phyloP scores from a whole-genome alignment of 2,888 invertebrate genomes.

The Phalera bucephala region DNA sequence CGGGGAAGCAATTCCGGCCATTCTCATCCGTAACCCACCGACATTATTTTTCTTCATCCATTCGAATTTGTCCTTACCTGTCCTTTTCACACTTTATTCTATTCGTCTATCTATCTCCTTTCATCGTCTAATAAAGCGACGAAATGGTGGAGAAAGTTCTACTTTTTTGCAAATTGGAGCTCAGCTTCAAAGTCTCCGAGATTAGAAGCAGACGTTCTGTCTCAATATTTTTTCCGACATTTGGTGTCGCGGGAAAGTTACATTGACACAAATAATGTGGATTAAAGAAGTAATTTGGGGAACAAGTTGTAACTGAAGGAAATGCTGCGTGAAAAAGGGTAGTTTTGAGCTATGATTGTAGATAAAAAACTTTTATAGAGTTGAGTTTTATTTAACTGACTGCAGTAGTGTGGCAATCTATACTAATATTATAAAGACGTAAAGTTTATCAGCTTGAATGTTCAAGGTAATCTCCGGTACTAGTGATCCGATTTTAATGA shows the following conservation, averaged over 20 bases:
- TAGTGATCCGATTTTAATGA: no score
- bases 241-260: slow-evolving; percentile 4
- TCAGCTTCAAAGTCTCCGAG: slow-evolving; percentile 36
- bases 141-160: slow-evolving; percentile 46
- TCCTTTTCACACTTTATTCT: slow-evolving; percentile 20
- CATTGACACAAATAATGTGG: slow-evolving; percentile 7
- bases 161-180: slow-evolving; percentile 52
- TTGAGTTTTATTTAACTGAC: no score
- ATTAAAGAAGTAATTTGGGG: neutral
- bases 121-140: slow-evolving; percentile 34
- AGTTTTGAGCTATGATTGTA: no score
- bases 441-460: no score
- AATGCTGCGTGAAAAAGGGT: no score
- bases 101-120: slow-evolving; percentile 27
- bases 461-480: no score
- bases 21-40: slow-evolving; percentile 32
- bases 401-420: no score
- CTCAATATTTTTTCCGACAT: slow-evolving; percentile 22
- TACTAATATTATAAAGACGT: no score
- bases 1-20: slow-evolving; percentile 39
- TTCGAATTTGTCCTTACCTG: slow-evolving; percentile 42
- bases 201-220: slow-evolving; percentile 41
- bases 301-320: neutral
- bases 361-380: no score
- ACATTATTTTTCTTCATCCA: slow-evolving; percentile 53